These are phyloP conservation scores for Synanthedon formicaeformis DNA, from an alignment of 2,888 invertebrate species.

Conservation along the genomic window DNA sequence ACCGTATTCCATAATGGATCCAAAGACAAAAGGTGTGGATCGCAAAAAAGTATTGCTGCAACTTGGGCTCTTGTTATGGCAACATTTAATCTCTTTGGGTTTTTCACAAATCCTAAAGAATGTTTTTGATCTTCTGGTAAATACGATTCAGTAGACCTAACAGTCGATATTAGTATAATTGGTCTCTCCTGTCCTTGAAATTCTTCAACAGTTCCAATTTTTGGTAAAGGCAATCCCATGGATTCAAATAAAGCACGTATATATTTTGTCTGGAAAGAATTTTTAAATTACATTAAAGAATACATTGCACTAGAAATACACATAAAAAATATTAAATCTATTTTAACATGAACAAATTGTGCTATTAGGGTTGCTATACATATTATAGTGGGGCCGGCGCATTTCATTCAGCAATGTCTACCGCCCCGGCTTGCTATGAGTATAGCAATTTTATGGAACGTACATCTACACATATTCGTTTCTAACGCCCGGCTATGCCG, in stretches of 20 bases:
- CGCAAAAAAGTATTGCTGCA: constrained; percentile 84
- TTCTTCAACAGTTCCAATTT: constrained; percentile 86
- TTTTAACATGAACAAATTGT: no score
- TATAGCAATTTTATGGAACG: no score
- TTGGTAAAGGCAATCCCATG: constrained; percentile 50
- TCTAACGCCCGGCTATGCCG: no score
- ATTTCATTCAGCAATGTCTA: no score
- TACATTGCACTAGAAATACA: constrained; percentile 44
- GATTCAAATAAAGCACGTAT: constrained; percentile 53
- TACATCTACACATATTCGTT: no score
- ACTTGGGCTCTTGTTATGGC: constrained; percentile 87
- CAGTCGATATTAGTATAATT: constrained; percentile 85
- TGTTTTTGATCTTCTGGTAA: constrained; percentile 64
- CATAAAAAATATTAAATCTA: constrained; percentile 37
- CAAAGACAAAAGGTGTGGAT: constrained; percentile 76
- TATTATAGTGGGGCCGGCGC: constrained; percentile 25
- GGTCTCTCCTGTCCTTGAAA: constrained; percentile 90
- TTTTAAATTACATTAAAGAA: background rate
- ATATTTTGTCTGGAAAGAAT: constrained; percentile 80
- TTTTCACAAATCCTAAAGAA: constrained; percentile 65
- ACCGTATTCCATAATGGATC: constrained; percentile 79
- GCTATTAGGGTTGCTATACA: no score
- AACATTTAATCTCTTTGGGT: constrained; percentile 87
- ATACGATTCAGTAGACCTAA: constrained; percentile 71
- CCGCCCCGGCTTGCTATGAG: no score